Evolutionary conservation across 2,113 vertebrate species (phyloP).

Genomic region (Caretta caretta): DNA sequence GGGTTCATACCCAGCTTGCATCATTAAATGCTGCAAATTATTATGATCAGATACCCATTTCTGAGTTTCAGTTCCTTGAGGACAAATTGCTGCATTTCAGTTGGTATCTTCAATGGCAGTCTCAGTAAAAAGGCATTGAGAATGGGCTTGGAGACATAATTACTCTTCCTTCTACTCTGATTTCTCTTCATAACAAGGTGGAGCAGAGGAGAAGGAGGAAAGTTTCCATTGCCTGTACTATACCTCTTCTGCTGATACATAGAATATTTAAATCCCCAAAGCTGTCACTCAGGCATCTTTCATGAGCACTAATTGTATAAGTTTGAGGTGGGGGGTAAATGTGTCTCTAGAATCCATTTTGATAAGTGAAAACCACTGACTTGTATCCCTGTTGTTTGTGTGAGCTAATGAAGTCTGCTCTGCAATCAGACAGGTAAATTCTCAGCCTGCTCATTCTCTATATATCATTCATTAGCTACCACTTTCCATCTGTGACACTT

Average conservation of each 20-base stretch:
- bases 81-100: background rate
- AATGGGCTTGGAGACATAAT: background rate
- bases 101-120: background rate
- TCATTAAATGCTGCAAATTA: background rate
- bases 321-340: background rate
- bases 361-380: conserved; percentile 14
- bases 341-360: background rate
- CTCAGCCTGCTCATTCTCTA: conserved; percentile 31
- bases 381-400: background rate
- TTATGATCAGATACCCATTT: background rate
- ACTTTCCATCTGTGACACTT: conserved; percentile 41
- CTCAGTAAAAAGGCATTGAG: background rate
- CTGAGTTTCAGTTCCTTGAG: background rate
- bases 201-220: background rate
- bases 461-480: conserved; percentile 54
- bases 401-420: conserved; percentile 39
- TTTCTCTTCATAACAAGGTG: background rate
- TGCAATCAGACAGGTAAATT: conserved; percentile 49
- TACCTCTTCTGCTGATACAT: conserved; percentile 6
- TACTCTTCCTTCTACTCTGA: background rate
- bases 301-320: background rate
- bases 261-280: conserved; percentile 6
- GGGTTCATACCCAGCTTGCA: background rate
- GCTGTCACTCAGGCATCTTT: background rate
- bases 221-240: background rate